A percentile compares a stretch with the other conserved stretches of the same genome.
These are phyloP conservation scores for Archocentrus centrarchus DNA, from an alignment of 2,113 vertebrate species.

Conservation along the genomic window DNA sequence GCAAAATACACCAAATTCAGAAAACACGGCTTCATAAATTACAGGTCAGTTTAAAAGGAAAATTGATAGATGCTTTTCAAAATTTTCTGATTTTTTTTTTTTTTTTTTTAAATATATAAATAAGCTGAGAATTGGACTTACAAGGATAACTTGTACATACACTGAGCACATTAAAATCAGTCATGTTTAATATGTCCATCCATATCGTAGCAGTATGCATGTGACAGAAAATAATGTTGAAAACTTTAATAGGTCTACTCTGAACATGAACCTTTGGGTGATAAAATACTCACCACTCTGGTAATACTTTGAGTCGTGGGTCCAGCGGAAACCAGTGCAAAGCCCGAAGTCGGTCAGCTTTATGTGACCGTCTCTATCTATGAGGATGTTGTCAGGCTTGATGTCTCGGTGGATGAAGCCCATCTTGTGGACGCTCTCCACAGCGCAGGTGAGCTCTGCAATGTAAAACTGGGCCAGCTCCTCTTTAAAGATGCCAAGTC, in stretches of 20 bases:
- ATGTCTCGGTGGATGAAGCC: slow-evolving; percentile 99
- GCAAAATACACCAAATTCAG: too few species aligned
- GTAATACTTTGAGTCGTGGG: slow-evolving; percentile 99
- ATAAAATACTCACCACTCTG: slow-evolving; percentile 89
- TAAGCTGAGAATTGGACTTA: too few species aligned
- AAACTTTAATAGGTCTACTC: not conserved
- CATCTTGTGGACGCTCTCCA: slow-evolving; percentile 99
- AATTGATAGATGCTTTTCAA: not conserved
- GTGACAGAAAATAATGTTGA: not conserved
- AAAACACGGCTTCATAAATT: too few species aligned
- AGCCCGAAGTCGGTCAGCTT: slow-evolving; percentile 98
- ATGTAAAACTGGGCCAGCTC: slow-evolving; percentile 98
- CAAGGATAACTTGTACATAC: not conserved
- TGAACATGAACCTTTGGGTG: not conserved
- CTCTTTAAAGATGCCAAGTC: slow-evolving; percentile 95
- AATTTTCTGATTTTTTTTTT: not conserved
- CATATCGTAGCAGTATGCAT: not conserved
- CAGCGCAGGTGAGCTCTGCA: slow-evolving; percentile 95
- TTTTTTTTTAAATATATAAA: too few species aligned
- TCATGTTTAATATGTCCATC: not conserved
- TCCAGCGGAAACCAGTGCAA: slow-evolving; percentile 99
- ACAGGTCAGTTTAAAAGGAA: not conserved
- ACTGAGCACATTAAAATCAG: not conserved
- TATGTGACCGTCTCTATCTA: slow-evolving; percentile 97
- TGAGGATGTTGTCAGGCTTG: slow-evolving; percentile 99